Conservation (phyloP, 2,797 vertebrate genomes). For the Potorous gilbertii region DNA sequence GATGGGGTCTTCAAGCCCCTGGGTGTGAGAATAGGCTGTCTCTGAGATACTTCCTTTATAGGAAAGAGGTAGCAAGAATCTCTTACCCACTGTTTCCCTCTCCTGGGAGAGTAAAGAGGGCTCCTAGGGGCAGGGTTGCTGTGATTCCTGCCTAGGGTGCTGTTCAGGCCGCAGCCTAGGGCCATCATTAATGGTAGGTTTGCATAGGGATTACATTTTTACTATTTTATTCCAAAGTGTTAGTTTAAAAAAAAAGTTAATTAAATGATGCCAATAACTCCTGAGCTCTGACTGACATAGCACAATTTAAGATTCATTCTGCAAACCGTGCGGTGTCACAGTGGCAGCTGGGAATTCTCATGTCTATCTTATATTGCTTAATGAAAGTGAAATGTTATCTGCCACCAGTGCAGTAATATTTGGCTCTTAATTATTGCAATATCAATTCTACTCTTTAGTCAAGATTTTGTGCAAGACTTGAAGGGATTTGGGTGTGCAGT, state of each 20-base stretch:
- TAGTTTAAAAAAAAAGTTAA: constrained; percentile 75
- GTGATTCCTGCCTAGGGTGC: constrained; percentile 59
- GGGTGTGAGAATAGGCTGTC: not conserved
- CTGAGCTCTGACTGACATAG: constrained; percentile 77
- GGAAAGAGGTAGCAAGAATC: constrained; percentile 13
- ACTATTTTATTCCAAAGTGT: constrained; percentile 77
- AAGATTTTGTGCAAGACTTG: constrained; percentile 74
- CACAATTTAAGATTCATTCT: constrained; percentile 70
- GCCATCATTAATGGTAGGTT: constrained; percentile 73
- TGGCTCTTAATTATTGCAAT: constrained; percentile 72
- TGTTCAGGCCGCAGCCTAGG: constrained; percentile 59
- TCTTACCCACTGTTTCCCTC: not conserved
- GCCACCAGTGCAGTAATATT: constrained; percentile 74
- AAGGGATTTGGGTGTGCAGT: constrained; percentile 71
- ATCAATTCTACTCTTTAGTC: constrained; percentile 67
- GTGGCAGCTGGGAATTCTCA: constrained; percentile 63
- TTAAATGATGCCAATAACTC: constrained; percentile 72
- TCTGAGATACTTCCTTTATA: constrained; percentile 10
- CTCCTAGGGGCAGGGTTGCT: constrained; percentile 37
- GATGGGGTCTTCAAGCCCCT: not conserved
- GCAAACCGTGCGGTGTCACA: constrained; percentile 63
- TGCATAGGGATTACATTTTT: constrained; percentile 75
- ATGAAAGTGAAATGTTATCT: constrained; percentile 75
- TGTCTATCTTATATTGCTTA: constrained; percentile 77
- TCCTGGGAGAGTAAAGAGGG: not conserved